Conservation (phyloP, 1,140 invertebrate species). For the Rhynchophorus ferrugineus region DNA sequence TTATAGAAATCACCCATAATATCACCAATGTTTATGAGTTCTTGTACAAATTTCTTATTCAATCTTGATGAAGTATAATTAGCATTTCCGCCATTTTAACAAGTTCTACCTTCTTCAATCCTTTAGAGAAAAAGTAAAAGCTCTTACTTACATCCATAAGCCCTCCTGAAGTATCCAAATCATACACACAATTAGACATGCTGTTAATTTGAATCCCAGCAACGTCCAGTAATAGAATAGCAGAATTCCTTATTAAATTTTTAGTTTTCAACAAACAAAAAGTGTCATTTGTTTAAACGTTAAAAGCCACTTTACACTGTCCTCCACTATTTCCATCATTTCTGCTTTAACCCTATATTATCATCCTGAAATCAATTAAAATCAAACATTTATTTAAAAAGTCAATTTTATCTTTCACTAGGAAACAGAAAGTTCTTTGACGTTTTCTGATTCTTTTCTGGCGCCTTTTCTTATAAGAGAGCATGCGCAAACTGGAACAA, state of each 20-base stretch:
- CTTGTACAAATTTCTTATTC: constrained; percentile 2
- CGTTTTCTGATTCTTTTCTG: constrained; percentile 7
- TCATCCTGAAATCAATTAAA: not conserved
- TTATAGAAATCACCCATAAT: too few relatives aligned
- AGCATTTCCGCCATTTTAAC: constrained; percentile 31
- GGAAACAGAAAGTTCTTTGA: constrained; percentile 1
- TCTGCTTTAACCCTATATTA: too few relatives aligned
- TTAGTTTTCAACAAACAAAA: not conserved
- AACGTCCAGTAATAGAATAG: not conserved
- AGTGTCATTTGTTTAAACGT: not conserved
- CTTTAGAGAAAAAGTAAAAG: constrained; percentile 13
- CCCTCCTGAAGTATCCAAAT: constrained; percentile 55
- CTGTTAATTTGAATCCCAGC: constrained; percentile 3
- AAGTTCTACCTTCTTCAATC: too few relatives aligned
- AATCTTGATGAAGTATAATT: constrained; percentile 7
- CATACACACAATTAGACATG: constrained; percentile 50
- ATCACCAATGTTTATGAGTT: too few relatives aligned
- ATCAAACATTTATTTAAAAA: not conserved
- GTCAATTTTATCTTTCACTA: too few relatives aligned
- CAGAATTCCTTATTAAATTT: not conserved
- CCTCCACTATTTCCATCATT: not conserved
- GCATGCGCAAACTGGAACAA: constrained; percentile 2
- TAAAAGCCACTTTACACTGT: not conserved
- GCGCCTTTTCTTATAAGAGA: constrained; percentile 4
- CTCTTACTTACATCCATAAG: constrained; percentile 56